phyloP scores from a whole-genome alignment of 92 coral and sea anemone genomes.

The Paragorgia papillata region DNA sequence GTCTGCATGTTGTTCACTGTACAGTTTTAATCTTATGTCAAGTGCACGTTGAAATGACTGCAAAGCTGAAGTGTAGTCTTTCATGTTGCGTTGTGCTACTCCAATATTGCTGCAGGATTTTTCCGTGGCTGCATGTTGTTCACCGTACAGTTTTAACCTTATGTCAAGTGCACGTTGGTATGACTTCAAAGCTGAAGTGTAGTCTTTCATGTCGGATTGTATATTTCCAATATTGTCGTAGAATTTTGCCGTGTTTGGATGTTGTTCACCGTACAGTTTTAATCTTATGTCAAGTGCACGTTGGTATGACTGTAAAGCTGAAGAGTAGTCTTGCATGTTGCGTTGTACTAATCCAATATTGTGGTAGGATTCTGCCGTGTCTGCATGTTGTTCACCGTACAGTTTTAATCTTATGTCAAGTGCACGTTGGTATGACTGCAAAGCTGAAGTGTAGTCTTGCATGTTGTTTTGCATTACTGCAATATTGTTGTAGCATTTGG shows the following conservation, averaged over 20 bases:
- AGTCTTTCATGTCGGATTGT: neutral
- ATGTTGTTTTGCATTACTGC: neutral
- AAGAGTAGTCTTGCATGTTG: neutral
- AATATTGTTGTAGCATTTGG: conserved; percentile 6
- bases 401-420: conserved; percentile 5
- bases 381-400: conserved; percentile 36
- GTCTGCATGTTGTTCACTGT: conserved; percentile 7
- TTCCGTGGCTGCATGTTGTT: neutral
- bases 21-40: conserved; percentile 10
- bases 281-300: conserved; percentile 19
- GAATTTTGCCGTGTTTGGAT: neutral
- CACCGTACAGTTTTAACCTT: neutral
- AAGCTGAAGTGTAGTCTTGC: conserved; percentile 10
- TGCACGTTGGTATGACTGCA: conserved; percentile 10
- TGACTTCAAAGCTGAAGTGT: neutral
- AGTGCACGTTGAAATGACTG: conserved; percentile 21
- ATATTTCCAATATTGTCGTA: neutral
- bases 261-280: conserved; percentile 13
- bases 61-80: conserved; percentile 1
- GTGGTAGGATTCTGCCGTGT: neutral
- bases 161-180: conserved; percentile 20
- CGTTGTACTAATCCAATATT: conserved; percentile 1
- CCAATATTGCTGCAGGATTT: neutral
- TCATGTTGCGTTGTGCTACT: neutral
- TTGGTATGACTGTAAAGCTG: neutral